phyloP scores from a whole-genome alignment of 2,888 invertebrate genomes.

The Proisotoma minuta region DNA sequence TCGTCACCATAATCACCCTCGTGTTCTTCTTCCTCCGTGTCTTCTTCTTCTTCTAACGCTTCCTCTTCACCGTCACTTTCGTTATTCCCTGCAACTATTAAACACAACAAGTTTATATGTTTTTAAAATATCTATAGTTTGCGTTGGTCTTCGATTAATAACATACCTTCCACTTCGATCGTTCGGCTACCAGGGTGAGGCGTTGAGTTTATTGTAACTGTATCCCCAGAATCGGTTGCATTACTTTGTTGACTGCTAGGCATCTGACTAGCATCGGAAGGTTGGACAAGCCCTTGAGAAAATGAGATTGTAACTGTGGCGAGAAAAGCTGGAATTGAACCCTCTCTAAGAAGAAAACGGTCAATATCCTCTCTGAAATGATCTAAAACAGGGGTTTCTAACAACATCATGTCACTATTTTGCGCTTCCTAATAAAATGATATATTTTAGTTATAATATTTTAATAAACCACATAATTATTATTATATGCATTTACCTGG shows the following conservation, averaged over 20 bases:
- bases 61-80: conserved; percentile 18
- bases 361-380: conserved; percentile 43
- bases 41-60: conserved; percentile 17
- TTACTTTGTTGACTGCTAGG: conserved; percentile 26
- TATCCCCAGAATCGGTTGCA: conserved; percentile 7
- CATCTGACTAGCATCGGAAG: conserved; percentile 24
- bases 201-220: not conserved
- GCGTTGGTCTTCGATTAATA: conserved; percentile 8
- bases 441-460: not conserved
- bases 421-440: conserved; percentile 37
- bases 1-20: conserved; percentile 18
- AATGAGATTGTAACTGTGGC: conserved; percentile 40
- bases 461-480: not conserved
- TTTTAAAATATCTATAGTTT: not conserved
- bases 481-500: conserved; percentile 31
- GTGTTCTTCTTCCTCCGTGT: conserved; percentile 19
- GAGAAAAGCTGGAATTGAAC: conserved; percentile 43
- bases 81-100: conserved; percentile 9
- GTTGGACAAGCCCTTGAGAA: conserved; percentile 21
- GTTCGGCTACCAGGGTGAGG: conserved; percentile 11
- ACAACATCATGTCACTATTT: conserved; percentile 43
- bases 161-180: conserved; percentile 24
- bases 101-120: too few relatives aligned
- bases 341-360: conserved; percentile 35
- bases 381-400: conserved; percentile 44